Evolutionary conservation across 2,888 invertebrate genomes (phyloP).

Genomic region (Griposia aprilina): DNA sequence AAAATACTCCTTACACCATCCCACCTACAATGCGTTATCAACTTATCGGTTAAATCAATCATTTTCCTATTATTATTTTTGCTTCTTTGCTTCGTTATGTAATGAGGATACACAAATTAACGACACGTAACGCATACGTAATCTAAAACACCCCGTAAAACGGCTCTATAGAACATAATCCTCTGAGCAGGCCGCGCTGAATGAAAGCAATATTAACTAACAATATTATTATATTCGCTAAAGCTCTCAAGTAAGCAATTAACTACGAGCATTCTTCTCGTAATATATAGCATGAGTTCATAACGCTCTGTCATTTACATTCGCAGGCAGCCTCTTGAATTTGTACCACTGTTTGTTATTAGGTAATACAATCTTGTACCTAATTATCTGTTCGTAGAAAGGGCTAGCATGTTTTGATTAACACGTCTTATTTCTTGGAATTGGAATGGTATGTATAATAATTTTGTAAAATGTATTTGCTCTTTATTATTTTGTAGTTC

Average conservation of each 20-base stretch:
- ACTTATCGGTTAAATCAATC: neutral
- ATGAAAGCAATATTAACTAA: slow-evolving; percentile 26
- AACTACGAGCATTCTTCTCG: slow-evolving; percentile 41
- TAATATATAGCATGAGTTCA: slow-evolving; percentile 31
- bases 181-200: neutral
- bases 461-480: slow-evolving; percentile 7
- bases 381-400: slow-evolving; percentile 32
- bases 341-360: slow-evolving; percentile 29
- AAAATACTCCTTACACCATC: neutral
- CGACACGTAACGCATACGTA: neutral
- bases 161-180: neutral
- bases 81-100: too few species aligned
- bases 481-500: neutral
- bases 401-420: slow-evolving; percentile 1
- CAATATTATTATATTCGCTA: slow-evolving; percentile 29
- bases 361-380: slow-evolving; percentile 25
- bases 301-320: slow-evolving; percentile 49
- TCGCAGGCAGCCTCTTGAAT: slow-evolving; percentile 17
- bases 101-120: neutral
- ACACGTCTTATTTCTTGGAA: slow-evolving; percentile 16
- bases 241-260: slow-evolving; percentile 59
- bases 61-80: neutral
- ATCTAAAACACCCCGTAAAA: neutral
- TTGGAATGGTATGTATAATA: neutral
- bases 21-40: neutral